Evolutionary conservation across 2,797 vertebrate species (phyloP).

Genomic region (Calcarius lapponicus): DNA sequence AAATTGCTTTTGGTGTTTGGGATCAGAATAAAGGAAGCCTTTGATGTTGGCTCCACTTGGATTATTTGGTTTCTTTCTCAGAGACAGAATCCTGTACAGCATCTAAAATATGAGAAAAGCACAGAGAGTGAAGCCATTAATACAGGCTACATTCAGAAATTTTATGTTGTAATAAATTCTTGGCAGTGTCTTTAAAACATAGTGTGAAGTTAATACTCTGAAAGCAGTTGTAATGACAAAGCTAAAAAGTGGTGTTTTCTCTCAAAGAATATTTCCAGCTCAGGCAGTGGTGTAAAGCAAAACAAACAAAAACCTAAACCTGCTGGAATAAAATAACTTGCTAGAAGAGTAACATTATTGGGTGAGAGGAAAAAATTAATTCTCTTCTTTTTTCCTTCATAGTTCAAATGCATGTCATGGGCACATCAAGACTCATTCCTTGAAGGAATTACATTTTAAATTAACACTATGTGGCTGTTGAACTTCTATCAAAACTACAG

Average conservation of each 20-base stretch:
- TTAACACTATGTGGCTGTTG: neutral
- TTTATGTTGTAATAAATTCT: neutral
- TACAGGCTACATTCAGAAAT: neutral
- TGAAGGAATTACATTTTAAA: neutral
- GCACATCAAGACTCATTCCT: neutral
- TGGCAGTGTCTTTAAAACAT: neutral
- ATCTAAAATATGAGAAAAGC: neutral
- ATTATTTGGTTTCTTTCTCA: neutral
- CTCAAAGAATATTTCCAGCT: neutral
- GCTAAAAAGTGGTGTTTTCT: neutral
- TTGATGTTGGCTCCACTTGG: conserved; percentile 5
- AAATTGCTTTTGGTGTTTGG: neutral
- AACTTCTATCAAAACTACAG: neutral
- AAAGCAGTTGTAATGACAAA: neutral
- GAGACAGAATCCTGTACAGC: neutral
- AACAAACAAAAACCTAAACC: neutral
- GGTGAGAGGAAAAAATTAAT: neutral
- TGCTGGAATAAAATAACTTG: neutral
- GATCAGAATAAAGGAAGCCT: conserved; percentile 32
- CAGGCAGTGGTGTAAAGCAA: neutral
- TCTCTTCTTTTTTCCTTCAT: neutral
- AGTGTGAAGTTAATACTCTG: neutral
- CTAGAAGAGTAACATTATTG: neutral
- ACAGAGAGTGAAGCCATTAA: neutral
- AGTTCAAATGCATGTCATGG: neutral